phyloP scores from a whole-genome alignment of 2,797 vertebrate species.

The Esox lucius region DNA sequence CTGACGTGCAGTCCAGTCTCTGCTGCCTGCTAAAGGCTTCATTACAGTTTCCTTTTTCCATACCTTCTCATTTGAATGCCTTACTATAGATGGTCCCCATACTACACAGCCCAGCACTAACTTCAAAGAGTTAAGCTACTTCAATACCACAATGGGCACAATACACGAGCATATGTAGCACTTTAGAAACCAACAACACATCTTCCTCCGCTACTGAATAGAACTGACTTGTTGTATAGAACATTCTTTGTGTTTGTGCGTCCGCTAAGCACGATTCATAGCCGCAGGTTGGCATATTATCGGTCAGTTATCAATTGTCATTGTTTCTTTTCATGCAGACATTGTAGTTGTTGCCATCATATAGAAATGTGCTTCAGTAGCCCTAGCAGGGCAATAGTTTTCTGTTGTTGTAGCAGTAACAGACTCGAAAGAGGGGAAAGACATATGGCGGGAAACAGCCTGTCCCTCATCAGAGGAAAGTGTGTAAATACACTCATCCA shows the following conservation, averaged over 20 bases:
- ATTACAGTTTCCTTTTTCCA: slow-evolving; percentile 6
- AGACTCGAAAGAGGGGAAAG: slow-evolving; percentile 21
- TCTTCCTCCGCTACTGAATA: slow-evolving; percentile 36
- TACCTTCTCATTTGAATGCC: slow-evolving; percentile 36
- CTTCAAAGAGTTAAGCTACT: slow-evolving; percentile 34
- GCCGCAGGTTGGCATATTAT: background rate
- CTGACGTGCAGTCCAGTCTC: slow-evolving; percentile 64
- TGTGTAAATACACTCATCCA: slow-evolving; percentile 34
- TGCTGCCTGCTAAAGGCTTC: slow-evolving; percentile 53
- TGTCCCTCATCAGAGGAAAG: slow-evolving; percentile 20
- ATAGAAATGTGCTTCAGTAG: background rate
- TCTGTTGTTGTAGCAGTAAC: slow-evolving; percentile 12
- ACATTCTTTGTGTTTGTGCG: background rate
- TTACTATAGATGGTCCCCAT: slow-evolving; percentile 43
- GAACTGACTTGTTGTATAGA: background rate
- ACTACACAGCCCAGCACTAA: slow-evolving; percentile 37
- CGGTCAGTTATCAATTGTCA: background rate
- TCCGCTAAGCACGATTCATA: background rate
- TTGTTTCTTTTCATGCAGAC: background rate
- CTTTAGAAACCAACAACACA: slow-evolving; percentile 11
- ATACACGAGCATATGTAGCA: slow-evolving; percentile 32
- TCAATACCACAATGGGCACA: slow-evolving; percentile 43
- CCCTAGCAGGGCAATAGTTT: background rate
- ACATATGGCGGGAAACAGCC: slow-evolving; percentile 42
- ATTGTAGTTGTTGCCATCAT: background rate